Evolutionary conservation across 2,888 invertebrate genomes (phyloP).

Genomic region (Anthrax anthrax): DNA sequence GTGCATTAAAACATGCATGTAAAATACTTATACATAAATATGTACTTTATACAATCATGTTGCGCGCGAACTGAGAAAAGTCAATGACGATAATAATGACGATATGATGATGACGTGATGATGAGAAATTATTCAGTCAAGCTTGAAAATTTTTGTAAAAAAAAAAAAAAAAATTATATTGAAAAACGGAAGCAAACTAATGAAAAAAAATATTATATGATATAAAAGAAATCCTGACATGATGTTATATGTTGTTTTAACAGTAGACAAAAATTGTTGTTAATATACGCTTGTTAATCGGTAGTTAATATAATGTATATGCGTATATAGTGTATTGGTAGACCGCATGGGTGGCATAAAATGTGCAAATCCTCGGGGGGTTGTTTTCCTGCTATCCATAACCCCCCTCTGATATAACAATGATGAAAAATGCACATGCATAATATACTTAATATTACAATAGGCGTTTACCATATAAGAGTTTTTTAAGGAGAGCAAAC

Average conservation of each 20-base stretch:
- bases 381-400: constrained; percentile 5
- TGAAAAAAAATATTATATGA: no score
- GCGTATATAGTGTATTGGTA: neutral
- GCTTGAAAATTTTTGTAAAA: neutral
- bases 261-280: constrained; percentile 1
- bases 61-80: constrained; percentile 9
- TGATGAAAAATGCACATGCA: no score
- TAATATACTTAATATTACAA: neutral
- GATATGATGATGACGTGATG: neutral
- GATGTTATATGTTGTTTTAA: neutral
- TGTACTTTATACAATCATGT: no score
- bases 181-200: neutral
- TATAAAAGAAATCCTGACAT: no score
- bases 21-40: neutral
- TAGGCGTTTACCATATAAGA: neutral
- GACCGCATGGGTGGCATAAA: constrained; percentile 12
- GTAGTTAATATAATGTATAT: no score
- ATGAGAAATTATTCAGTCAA: neutral
- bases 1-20: constrained; percentile 1
- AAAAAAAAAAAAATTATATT: no score
- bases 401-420: neutral
- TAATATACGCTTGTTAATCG: neutral
- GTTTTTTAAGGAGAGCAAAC: neutral
- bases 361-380: constrained; percentile 12
- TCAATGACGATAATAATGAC: neutral